Evolutionary conservation across 2,113 vertebrate genomes (phyloP).

Genomic region (Macheiramphus alcinus): DNA sequence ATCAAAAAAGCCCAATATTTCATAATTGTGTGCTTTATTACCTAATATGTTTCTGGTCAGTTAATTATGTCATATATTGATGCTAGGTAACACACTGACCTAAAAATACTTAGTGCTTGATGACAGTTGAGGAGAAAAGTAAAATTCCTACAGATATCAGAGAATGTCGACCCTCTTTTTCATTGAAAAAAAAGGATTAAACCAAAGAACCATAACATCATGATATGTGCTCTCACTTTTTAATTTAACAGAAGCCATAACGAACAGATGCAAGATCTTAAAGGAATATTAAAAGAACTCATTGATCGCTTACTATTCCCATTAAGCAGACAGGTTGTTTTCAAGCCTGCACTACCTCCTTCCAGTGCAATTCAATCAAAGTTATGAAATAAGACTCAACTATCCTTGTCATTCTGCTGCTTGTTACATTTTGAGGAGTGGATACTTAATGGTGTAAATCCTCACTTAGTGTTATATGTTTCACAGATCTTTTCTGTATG

Average conservation of each 20-base stretch:
- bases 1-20: background rate
- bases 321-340: background rate
- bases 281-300: background rate
- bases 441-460: background rate
- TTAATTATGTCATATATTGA: background rate
- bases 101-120: background rate
- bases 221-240: background rate
- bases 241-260: background rate
- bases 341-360: background rate
- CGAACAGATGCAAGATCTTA: background rate
- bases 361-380: background rate
- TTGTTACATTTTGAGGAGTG: background rate
- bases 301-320: background rate
- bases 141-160: background rate
- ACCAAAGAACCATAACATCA: background rate
- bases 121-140: background rate
- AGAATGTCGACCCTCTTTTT: background rate
- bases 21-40: background rate
- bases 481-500: background rate
- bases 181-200: background rate
- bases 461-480: background rate
- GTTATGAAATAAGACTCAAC: background rate
- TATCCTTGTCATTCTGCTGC: background rate
- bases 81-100: background rate
- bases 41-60: background rate